Conservation (phyloP, 2,888 invertebrate genomes). For the Coelinius sp. region DNA sequence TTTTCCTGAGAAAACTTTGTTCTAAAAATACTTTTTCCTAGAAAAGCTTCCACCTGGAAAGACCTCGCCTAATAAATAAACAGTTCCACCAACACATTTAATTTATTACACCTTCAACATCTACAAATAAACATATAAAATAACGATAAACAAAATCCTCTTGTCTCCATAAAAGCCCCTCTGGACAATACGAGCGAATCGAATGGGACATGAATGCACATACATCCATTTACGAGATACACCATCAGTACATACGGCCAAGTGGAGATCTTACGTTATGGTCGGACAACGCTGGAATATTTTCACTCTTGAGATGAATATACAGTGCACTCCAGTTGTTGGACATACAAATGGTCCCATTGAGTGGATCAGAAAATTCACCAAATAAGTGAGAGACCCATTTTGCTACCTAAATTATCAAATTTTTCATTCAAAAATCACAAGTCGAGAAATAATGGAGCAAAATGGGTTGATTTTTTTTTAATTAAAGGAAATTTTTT, state of each 20-base stretch:
- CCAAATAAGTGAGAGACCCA: no score
- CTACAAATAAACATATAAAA: neutral
- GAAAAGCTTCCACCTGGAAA: neutral
- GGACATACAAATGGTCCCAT: no score
- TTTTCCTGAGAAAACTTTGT: no score
- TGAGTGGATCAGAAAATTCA: neutral
- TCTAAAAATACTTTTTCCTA: no score
- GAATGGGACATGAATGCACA: constrained; percentile 10
- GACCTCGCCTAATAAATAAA: neutral
- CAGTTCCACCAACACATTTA: neutral
- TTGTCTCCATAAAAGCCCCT: neutral
- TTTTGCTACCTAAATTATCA: no score
- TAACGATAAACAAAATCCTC: constrained; percentile 25
- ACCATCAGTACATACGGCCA: neutral
- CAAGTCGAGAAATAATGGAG: neutral
- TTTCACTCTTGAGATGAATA: neutral
- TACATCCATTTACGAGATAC: neutral
- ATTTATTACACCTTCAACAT: neutral
- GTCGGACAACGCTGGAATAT: neutral
- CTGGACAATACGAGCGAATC: constrained; percentile 15
- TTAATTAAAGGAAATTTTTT: no score
- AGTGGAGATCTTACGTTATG: constrained; percentile 9
- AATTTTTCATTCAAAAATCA: no score
- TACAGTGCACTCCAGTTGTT: neutral
- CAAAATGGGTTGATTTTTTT: neutral